A percentile compares a stretch with the other conserved stretches of the same genome.
Conservation (phyloP, 2,113 vertebrate species). For the Hemicordylus capensis region DNA sequence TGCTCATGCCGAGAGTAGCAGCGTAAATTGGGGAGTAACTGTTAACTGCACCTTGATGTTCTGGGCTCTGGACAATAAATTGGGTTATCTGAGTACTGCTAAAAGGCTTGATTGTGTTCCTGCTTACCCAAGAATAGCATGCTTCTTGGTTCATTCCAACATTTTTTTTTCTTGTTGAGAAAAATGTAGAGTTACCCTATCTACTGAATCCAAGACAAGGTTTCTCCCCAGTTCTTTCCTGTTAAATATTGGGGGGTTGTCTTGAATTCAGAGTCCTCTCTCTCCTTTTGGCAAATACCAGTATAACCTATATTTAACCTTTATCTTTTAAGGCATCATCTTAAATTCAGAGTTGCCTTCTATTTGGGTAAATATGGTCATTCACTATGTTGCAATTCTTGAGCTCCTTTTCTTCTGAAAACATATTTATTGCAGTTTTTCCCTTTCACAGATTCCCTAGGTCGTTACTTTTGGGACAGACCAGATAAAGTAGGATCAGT, state of each 20-base stretch:
- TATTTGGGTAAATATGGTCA: too few relatives aligned
- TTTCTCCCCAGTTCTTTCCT: too few relatives aligned
- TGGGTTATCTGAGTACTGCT: background rate
- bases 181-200: background rate
- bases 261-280: too few relatives aligned
- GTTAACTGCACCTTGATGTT: background rate
- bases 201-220: too few relatives aligned
- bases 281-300: too few relatives aligned
- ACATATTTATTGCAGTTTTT: background rate
- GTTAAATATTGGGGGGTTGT: too few relatives aligned
- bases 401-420: background rate
- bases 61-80: background rate
- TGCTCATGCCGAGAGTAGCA: background rate
- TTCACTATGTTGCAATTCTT: background rate
- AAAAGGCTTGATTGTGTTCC: background rate
- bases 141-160: background rate
- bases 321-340: too few relatives aligned
- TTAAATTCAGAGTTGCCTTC: too few relatives aligned
- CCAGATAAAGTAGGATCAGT: constrained; percentile 81
- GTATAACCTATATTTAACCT: too few relatives aligned
- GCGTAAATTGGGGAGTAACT: background rate
- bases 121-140: background rate
- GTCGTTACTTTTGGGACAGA: constrained; percentile 79
- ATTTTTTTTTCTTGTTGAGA: background rate
- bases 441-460: constrained; percentile 6